Base-by-base conservation (phyloP, 23 tunicate species). In the Corella eumyota region DNA sequence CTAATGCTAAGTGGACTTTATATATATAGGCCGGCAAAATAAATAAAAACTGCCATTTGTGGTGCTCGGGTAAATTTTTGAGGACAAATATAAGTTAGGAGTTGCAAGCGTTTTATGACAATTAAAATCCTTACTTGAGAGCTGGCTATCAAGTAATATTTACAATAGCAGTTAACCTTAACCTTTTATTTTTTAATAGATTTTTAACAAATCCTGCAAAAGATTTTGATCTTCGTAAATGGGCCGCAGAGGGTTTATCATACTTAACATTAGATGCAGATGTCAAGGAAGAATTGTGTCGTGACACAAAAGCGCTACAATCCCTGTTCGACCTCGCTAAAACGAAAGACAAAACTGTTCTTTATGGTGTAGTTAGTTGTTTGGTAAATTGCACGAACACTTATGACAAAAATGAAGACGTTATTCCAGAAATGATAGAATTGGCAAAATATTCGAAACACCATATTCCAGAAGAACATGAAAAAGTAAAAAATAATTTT, bases 191-290 rank as follows among this genome's bases (percentile, higher is more conserved):
- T 53, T 17, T 3, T 32, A 2, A 4, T 38, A 88, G 96, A 40
- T 92, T 44, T 58, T 50, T 92, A 17, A 61, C 86, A 0, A 82
- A 78, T 50, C 52, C 79, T 4, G 67, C 79, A 17, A 83, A 78
- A 66, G 76, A 78, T 66, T 83, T 81, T 50, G 98, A 92, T 40
- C 56, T 64, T 15, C 77, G 88, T 19, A 92, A 92, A 45, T 92
- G 98, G 98, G 85, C 98, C 30, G 91, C 91, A 0, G 98, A 92
- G 60, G 98, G 98, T 4, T 67, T 92, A 34, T 81, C 92, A 0
- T 92, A 71, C 57, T 67, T 92, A 28, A 81, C 98, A 1, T 61
- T 92, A 2, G 98, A 92, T 55, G 98, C 87, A 13, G 98, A 92
- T 23, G 98, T 87, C 6, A 92, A 92, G 51, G 98, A 92, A 58